Base-by-base conservation (phyloP, 2,113 vertebrate genomes). In the Telmatochromis brichardi region DNA sequence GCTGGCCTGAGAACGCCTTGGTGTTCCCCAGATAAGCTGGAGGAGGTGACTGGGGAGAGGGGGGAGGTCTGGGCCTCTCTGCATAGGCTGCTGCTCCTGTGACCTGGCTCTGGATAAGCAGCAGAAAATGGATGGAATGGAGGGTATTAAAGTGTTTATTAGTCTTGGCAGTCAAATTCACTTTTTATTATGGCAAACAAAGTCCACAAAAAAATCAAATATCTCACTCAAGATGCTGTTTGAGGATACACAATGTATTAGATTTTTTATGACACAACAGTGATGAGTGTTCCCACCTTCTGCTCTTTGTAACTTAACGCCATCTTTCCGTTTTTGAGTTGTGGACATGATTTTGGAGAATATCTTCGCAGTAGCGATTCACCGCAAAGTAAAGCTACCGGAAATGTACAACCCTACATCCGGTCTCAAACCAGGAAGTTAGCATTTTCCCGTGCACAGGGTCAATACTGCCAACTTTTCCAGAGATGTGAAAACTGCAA, bases 331-430 rank as follows among this genome's bases (percentile, higher is more conserved):
- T 40, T 40, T 40, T 40, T 0, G 10, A 40, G 37, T 40, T 40
- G 0, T 40, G 37, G 11, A 40, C 37, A 40, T 42, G 3, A 42
- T 42, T 12, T 0, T 12, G 40, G 40, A 40, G 40, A 0, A 40
- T 40, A 40, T 40, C 37, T 40, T 40, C 2, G 37, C 37, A 40
- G 40, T 42, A 12, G 0, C 11, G 11, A 42, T 40, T 40, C 1
- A 42, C 40, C 3, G 11, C 40, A 42, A 40, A 40, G 11, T 40
- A 40, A 40, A 40, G 40, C 40, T 40, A 40, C 40, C 1, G 11
- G 11, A 40, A 40, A 12, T 40, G 40, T 40, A 12, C 40, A 40
- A 40, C 40, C 40, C 40, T 0, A 40, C 40, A 40, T 40, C 40
- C 1, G 1, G 40, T 40, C 40, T 40, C 5, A 40, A 12, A 40